Percentiles rank a stretch among this genome's conserved stretches.
These are phyloP conservation scores for Clytia hemisphaerica DNA, from an alignment of 30 jellyfish, hydroid and myxozoan genomes.

Conservation along the genomic window DNA sequence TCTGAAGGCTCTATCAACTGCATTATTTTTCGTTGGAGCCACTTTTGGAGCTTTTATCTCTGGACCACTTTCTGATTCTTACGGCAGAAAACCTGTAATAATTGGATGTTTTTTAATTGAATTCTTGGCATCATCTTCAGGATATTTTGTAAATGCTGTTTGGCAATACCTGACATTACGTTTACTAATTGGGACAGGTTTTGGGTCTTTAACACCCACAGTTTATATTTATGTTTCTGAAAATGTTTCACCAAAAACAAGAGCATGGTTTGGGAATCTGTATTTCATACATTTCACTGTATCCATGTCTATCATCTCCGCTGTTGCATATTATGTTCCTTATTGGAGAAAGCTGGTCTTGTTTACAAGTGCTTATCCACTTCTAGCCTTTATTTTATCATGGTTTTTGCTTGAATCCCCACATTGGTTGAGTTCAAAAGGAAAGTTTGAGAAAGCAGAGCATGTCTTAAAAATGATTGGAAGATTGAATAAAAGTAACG, in stretches of 20 bases:
- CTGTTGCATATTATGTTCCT: background rate
- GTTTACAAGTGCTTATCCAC: background rate
- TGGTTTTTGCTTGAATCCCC: slow-evolving; percentile 6
- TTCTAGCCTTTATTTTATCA: background rate
- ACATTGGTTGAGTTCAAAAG: background rate
- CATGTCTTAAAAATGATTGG: background rate
- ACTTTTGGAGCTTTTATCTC: background rate
- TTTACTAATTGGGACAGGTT: background rate
- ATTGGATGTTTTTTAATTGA: background rate
- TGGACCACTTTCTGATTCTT: background rate
- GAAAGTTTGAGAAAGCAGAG: background rate
- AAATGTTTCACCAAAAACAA: background rate
- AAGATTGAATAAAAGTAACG: background rate
- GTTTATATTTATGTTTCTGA: background rate
- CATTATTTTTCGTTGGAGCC: slow-evolving; percentile 5
- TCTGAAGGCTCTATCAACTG: background rate
- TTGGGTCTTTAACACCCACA: background rate
- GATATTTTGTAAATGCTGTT: background rate
- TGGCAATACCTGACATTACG: slow-evolving; percentile 1
- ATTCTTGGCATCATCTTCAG: background rate
- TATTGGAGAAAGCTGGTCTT: slow-evolving; percentile 2
- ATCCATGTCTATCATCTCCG: background rate
- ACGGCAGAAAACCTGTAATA: background rate
- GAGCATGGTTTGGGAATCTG: background rate
- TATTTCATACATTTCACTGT: background rate